Percentiles rank a stretch among this genome's conserved stretches.
These are phyloP conservation scores for Elephas maximus DNA, from an alignment of 2,113 vertebrate species.

Conservation along the genomic window DNA sequence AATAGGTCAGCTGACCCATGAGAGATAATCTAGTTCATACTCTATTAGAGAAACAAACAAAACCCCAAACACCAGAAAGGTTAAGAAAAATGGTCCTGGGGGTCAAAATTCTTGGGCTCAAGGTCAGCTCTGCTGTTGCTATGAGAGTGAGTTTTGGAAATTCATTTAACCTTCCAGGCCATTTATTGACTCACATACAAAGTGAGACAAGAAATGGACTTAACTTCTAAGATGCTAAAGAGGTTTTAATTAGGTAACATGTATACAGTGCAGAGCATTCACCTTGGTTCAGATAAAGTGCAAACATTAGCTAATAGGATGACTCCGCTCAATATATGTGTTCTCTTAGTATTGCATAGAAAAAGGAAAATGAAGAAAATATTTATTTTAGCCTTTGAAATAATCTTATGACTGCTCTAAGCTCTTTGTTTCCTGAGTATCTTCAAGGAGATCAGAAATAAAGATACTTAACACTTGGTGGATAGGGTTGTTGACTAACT, in stretches of 20 bases:
- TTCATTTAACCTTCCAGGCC: background rate
- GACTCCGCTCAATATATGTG: fast-evolving
- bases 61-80: background rate
- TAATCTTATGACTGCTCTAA: too few species aligned
- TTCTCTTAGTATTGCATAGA: too few species aligned
- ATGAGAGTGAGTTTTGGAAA: background rate
- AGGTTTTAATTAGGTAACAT: background rate
- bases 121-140: background rate
- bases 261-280: background rate
- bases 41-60: background rate
- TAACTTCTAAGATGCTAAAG: background rate
- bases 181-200: background rate
- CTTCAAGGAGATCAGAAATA: too few species aligned
- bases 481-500: too few species aligned
- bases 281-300: background rate
- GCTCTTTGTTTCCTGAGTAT: too few species aligned
- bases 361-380: background rate
- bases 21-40: background rate
- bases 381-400: too few species aligned
- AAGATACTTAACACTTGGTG: too few species aligned
- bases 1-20: too few species aligned
- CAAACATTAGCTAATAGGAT: too few species aligned
- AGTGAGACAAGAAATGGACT: background rate
- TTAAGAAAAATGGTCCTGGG: background rate
- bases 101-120: background rate